Evolutionary conservation across 2,888 invertebrate genomes (phyloP).

Genomic region (Drosophila mettleri): DNA sequence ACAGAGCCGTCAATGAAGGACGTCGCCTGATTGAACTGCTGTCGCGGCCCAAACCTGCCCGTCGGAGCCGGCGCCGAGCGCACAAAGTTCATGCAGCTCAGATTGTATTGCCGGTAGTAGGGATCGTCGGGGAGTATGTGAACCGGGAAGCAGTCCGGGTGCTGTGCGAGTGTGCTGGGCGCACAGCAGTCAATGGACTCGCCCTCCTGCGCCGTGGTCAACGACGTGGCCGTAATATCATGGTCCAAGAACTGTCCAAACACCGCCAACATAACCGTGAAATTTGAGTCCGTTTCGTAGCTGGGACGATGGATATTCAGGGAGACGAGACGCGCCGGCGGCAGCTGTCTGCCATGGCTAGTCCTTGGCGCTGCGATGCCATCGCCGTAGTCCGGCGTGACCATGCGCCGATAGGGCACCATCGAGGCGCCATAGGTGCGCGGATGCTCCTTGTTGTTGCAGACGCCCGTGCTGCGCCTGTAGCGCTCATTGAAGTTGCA

Average conservation of each 20-base stretch:
- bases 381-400: constrained; percentile 91
- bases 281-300: constrained; percentile 90
- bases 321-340: constrained; percentile 91
- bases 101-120: constrained; percentile 88
- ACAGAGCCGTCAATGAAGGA: constrained; percentile 94
- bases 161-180: constrained; percentile 81
- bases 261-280: constrained; percentile 93
- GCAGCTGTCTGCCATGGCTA: constrained; percentile 86
- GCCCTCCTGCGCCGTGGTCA: constrained; percentile 90
- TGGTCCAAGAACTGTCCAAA: constrained; percentile 96
- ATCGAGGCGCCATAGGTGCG: constrained; percentile 90
- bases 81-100: constrained; percentile 94
- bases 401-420: constrained; percentile 89
- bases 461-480: constrained; percentile 90
- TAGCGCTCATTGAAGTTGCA: constrained; percentile 87
- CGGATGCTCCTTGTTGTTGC: constrained; percentile 90
- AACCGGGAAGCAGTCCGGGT: constrained; percentile 94
- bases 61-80: constrained; percentile 92
- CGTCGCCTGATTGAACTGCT: constrained; percentile 94
- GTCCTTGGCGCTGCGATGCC: constrained; percentile 89
- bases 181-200: constrained; percentile 90
- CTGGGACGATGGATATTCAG: constrained; percentile 90
- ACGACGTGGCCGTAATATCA: constrained; percentile 93
- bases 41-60: constrained; percentile 91
- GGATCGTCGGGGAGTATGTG: constrained; percentile 89